These are phyloP conservation scores for Scaptomyza montana DNA, from an alignment of 1,140 invertebrate species.

Conservation along the genomic window DNA sequence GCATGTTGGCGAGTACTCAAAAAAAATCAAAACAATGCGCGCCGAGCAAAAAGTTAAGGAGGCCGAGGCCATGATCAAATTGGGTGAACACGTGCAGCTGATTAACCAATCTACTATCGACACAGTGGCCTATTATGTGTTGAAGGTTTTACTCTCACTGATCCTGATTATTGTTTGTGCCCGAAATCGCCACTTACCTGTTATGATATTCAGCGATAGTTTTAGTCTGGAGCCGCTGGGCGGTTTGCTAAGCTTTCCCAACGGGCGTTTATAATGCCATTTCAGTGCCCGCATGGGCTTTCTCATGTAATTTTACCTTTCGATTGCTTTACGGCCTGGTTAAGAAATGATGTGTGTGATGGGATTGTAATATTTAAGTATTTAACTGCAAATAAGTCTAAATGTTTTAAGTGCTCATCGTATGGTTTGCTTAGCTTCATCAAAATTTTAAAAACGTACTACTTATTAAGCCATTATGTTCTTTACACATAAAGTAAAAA, in stretches of 20 bases:
- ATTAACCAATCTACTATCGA: slow-evolving; percentile 62
- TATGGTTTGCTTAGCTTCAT: slow-evolving; percentile 50
- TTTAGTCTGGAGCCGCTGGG: slow-evolving; percentile 66
- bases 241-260: slow-evolving; percentile 74
- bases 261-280: slow-evolving; percentile 72
- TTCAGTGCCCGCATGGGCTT: slow-evolving; percentile 73
- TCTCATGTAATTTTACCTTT: slow-evolving; percentile 77
- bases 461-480: slow-evolving; percentile 33
- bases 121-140: slow-evolving; percentile 57
- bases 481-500: slow-evolving; percentile 35
- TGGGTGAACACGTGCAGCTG: slow-evolving; percentile 32
- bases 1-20: slow-evolving; percentile 63
- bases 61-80: slow-evolving; percentile 48
- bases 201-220: slow-evolving; percentile 64
- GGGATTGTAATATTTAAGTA: slow-evolving; percentile 1
- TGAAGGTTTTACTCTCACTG: slow-evolving; percentile 61
- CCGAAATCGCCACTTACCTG: slow-evolving; percentile 62
- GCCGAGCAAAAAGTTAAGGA: slow-evolving; percentile 68
- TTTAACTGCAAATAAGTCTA: slow-evolving; percentile 32
- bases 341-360: slow-evolving; percentile 40
- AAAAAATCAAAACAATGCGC: slow-evolving; percentile 70
- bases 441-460: slow-evolving; percentile 26
- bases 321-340: slow-evolving; percentile 53
- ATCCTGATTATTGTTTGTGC: slow-evolving; percentile 59
- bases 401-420: slow-evolving; percentile 26